Conservation (phyloP, 2,888 invertebrate species). For the Drosophila colorata region DNA sequence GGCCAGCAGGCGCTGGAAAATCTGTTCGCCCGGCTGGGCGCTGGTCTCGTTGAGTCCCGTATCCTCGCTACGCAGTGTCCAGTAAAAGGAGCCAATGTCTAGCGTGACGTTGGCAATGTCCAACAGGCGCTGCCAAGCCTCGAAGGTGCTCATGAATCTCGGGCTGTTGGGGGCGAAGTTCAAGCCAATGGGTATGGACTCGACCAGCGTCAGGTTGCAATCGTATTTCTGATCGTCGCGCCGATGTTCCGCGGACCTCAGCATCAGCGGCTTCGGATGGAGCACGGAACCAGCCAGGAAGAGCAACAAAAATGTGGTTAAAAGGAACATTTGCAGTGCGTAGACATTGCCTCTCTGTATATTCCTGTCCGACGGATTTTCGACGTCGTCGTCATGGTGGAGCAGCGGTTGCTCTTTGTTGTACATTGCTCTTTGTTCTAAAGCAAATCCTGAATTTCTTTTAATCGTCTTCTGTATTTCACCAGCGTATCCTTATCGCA, state of each 20-base stretch:
- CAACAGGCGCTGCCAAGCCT: slow-evolving; percentile 93
- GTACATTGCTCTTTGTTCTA: slow-evolving; percentile 38
- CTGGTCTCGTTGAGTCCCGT: slow-evolving; percentile 90
- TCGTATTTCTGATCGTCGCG: slow-evolving; percentile 38
- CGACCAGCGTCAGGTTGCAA: slow-evolving; percentile 90
- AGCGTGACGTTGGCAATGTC: slow-evolving; percentile 90
- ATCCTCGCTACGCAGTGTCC: slow-evolving; percentile 94
- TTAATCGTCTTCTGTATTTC: neutral
- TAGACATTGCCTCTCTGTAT: slow-evolving; percentile 41
- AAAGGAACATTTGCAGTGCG: slow-evolving; percentile 60
- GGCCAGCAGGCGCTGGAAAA: slow-evolving; percentile 91
- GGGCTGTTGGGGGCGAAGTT: slow-evolving; percentile 89
- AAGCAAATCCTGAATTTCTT: neutral
- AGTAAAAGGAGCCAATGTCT: slow-evolving; percentile 97
- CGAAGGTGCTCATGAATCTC: slow-evolving; percentile 89
- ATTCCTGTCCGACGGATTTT: slow-evolving; percentile 24
- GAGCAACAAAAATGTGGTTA: slow-evolving; percentile 50
- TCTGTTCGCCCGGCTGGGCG: slow-evolving; percentile 92
- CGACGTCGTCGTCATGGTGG: slow-evolving; percentile 45
- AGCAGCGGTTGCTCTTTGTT: slow-evolving; percentile 42
- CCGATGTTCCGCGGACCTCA: slow-evolving; percentile 2
- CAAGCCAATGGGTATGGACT: slow-evolving; percentile 96
- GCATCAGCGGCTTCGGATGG: slow-evolving; percentile 33
- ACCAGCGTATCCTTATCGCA: slow-evolving; percentile 17
- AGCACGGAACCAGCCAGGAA: slow-evolving; percentile 59